These are phyloP conservation scores for Carabus problematicus DNA, from an alignment of 2,888 invertebrate species.

Conservation along the genomic window DNA sequence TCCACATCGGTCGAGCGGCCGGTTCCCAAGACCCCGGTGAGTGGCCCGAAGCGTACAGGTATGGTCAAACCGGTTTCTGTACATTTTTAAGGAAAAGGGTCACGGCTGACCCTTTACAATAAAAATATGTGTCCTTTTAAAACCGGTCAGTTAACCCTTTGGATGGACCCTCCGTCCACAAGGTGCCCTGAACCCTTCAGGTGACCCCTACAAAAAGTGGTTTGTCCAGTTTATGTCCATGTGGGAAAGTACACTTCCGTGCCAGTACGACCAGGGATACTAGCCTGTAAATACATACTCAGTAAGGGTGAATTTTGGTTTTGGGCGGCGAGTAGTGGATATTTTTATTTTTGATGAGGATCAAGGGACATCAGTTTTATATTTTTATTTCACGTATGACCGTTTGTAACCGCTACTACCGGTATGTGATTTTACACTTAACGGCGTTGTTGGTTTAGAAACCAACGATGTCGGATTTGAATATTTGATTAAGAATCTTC, in stretches of 20 bases:
- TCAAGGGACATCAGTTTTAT: conserved; percentile 42
- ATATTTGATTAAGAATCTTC: conserved; percentile 6
- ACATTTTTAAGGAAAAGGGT: conserved; percentile 38
- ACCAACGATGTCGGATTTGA: not conserved
- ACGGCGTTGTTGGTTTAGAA: not conserved
- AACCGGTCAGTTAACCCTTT: conserved; percentile 42
- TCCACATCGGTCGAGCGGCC: not conserved
- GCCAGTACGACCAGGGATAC: not conserved
- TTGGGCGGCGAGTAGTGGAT: conserved; percentile 9
- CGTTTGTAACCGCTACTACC: conserved; percentile 35
- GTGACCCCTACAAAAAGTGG: conserved; percentile 40
- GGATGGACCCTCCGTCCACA: conserved; percentile 9
- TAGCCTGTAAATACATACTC: no score
- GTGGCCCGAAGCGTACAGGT: conserved; percentile 24
- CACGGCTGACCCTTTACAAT: conserved; percentile 39
- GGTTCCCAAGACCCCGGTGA: conserved; percentile 23
- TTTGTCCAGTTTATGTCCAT: conserved; percentile 42
- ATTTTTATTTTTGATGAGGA: conserved; percentile 33
- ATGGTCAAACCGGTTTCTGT: conserved; percentile 41
- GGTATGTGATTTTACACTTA: conserved; percentile 24
- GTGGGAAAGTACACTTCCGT: conserved; percentile 29
- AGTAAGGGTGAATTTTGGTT: conserved; percentile 14
- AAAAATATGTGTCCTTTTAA: conserved; percentile 42
- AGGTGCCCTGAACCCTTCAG: conserved; percentile 16
- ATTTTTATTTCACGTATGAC: conserved; percentile 38